Evolutionary conservation across 2,888 invertebrate species (phyloP).

Genomic region (Serrognathus titanus): DNA sequence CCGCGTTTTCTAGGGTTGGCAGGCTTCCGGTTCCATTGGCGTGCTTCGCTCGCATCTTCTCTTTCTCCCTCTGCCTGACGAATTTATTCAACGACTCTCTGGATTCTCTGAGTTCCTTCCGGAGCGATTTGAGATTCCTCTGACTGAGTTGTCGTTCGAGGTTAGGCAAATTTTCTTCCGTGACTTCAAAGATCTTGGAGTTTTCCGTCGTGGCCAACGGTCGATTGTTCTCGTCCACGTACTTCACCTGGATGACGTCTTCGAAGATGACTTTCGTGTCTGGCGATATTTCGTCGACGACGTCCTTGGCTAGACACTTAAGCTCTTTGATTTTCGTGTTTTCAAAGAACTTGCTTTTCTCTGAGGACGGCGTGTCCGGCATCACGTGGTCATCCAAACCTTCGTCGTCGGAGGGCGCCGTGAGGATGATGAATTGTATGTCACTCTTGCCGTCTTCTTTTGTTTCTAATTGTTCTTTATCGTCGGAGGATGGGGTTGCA

Average conservation of each 20-base stretch:
- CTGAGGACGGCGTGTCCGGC: conserved; percentile 41
- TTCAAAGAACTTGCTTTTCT: conserved; percentile 31
- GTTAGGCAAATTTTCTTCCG: conserved; percentile 14
- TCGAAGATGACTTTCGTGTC: conserved; percentile 25
- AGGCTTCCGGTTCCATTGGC: neutral
- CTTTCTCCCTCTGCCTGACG: neutral
- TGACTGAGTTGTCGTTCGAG: conserved; percentile 15
- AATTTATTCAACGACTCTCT: conserved; percentile 17
- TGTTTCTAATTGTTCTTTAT: conserved; percentile 6
- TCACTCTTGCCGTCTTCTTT: conserved; percentile 18
- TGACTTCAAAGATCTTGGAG: conserved; percentile 13
- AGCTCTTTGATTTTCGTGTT: conserved; percentile 35
- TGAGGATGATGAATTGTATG: conserved; percentile 45
- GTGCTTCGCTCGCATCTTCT: neutral
- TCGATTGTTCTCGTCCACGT: conserved; percentile 15
- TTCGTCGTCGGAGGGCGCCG: conserved; percentile 48
- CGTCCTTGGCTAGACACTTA: conserved; percentile 41
- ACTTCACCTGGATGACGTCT: conserved; percentile 19
- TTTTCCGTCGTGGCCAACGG: conserved; percentile 15
- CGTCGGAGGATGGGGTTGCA: conserved; percentile 18
- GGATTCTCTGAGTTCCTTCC: conserved; percentile 12
- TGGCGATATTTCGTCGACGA: conserved; percentile 38
- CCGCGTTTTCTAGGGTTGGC: conserved; percentile 21
- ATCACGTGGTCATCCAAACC: conserved; percentile 38
- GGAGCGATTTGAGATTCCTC: conserved; percentile 13